These are phyloP conservation scores for Ectropis grisescens DNA, from an alignment of 1,140 invertebrate genomes.

Conservation along the genomic window DNA sequence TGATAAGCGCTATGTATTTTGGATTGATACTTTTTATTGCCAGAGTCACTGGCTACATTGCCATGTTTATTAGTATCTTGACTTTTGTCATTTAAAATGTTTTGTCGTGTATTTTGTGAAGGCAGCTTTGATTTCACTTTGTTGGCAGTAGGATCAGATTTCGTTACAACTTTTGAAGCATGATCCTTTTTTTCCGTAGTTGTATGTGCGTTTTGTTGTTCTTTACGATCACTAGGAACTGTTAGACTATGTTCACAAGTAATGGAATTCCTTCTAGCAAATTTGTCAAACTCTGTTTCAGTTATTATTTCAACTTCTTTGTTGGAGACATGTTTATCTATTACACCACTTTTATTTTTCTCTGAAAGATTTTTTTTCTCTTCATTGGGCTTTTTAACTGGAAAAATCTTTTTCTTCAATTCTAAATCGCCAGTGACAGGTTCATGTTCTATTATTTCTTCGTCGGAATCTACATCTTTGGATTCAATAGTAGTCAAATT, in stretches of 20 bases:
- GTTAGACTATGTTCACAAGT: constrained; percentile 53
- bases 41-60: constrained; percentile 22
- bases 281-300: constrained; percentile 65
- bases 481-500: too few species aligned
- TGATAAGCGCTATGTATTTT: constrained; percentile 58
- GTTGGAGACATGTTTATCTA: constrained; percentile 8
- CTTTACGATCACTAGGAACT: constrained; percentile 44
- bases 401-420: constrained; percentile 25
- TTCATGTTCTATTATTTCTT: constrained; percentile 53
- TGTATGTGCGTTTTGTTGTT: too few species aligned
- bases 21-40: constrained; percentile 46
- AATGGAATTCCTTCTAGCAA: constrained; percentile 57
- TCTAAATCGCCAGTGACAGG: constrained; percentile 50
- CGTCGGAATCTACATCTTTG: constrained; percentile 37
- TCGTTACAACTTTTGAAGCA: too few species aligned
- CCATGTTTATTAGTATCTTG: constrained; percentile 17
- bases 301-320: constrained; percentile 36
- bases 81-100: constrained; percentile 32
- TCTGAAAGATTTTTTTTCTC: constrained; percentile 25
- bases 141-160: too few species aligned
- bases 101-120: too few species aligned
- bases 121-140: constrained; percentile 29
- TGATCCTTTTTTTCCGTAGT: too few species aligned
- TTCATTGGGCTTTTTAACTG: too few species aligned
- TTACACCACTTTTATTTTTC: too few species aligned